These are phyloP conservation scores for Drosophila ogumai DNA, from an alignment of 1,140 invertebrate genomes.

Conservation along the genomic window DNA sequence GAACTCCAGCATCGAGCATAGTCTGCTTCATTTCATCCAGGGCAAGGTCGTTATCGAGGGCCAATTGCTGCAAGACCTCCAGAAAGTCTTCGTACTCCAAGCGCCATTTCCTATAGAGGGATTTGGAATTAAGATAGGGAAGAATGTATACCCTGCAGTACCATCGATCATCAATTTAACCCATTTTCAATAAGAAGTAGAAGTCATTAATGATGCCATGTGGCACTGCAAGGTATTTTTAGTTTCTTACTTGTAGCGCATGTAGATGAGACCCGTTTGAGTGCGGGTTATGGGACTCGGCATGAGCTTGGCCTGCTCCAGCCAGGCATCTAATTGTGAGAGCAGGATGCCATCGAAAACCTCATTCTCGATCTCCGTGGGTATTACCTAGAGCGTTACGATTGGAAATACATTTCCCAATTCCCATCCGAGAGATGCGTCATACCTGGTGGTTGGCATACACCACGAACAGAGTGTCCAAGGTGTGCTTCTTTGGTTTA, in stretches of 20 bases:
- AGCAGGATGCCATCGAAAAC: conserved; percentile 66
- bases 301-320: conserved; percentile 74
- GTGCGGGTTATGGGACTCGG: conserved; percentile 63
- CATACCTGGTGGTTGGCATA: conserved; percentile 68
- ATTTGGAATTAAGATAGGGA: neutral
- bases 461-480: conserved; percentile 65
- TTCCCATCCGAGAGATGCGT: too few species aligned
- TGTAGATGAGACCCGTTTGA: conserved; percentile 76
- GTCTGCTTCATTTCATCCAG: conserved; percentile 64
- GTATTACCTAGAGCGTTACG: conserved; percentile 12
- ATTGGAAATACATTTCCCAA: neutral
- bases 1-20: conserved; percentile 61
- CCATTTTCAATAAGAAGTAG: too few species aligned
- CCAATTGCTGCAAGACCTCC: conserved; percentile 62
- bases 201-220: too few species aligned
- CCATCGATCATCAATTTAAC: too few species aligned
- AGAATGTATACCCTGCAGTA: too few species aligned
- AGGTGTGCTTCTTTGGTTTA: conserved; percentile 76
- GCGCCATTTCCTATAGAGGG: conserved; percentile 76
- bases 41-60: conserved; percentile 32
- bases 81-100: conserved; percentile 76
- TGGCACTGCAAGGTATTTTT: too few species aligned
- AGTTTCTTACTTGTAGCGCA: conserved; percentile 71
- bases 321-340: conserved; percentile 74
- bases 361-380: conserved; percentile 67